Evolutionary conservation across 2,888 invertebrate species (phyloP).

Genomic region (Eupithecia dodoneata): DNA sequence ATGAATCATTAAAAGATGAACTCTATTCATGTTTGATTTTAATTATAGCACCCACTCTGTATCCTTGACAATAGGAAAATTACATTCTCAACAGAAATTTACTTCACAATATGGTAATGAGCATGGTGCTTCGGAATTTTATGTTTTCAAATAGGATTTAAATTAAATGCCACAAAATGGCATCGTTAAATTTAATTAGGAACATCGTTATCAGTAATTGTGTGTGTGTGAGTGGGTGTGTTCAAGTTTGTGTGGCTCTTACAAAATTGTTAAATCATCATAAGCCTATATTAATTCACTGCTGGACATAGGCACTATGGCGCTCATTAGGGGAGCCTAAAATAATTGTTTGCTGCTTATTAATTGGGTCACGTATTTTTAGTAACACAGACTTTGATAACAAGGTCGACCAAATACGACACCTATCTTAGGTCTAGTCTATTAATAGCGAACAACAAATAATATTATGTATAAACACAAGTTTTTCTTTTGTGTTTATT

Average conservation of each 20-base stretch:
- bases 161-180: neutral
- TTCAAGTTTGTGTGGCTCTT: neutral
- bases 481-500: constrained; percentile 3
- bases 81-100: neutral
- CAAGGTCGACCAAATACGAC: neutral
- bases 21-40: constrained; percentile 31
- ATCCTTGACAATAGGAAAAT: neutral
- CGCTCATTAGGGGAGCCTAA: too few species aligned
- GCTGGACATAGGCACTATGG: too few species aligned
- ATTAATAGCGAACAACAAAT: neutral
- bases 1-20: constrained; percentile 41
- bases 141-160: neutral
- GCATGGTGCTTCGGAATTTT: neutral
- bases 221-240: neutral
- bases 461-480: neutral
- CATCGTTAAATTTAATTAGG: neutral
- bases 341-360: neutral
- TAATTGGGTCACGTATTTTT: neutral
- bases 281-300: too few species aligned
- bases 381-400: neutral
- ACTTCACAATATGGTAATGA: neutral
- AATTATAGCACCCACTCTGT: constrained; percentile 13
- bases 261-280: neutral
- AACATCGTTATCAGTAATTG: neutral
- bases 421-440: neutral